Evolutionary conservation across 2,113 vertebrate species (phyloP), one percentile per base, ranked within the genome.

Genomic region (Lipophrys pholis): DNA sequence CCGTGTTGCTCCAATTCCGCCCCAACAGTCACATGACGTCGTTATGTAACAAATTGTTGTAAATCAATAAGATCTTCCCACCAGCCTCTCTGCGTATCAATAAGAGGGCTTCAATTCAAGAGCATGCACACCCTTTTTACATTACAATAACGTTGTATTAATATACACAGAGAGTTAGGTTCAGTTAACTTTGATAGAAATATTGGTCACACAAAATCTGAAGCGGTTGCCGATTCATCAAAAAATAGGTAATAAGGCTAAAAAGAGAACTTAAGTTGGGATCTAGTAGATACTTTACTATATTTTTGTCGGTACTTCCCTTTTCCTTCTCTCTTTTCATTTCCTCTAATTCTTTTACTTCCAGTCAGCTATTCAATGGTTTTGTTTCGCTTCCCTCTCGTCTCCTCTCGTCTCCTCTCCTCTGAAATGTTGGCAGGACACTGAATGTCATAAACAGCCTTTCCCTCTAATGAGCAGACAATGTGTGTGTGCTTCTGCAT

Each of bases 381-480:
- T 30, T 30, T 30, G 21, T 52, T 17, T 62, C 43, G 8, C 43
- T 62, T 14, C 17, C 16, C 46, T 57, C 36, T 54, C 38, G 8
- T 57, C 52, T 30, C 17, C 11, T 53, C 30, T 51, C 35, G 17
- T 38, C 40, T 21, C 41, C 8, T 16, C 38, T 50, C 36, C 39
- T 60, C 30, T 16, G 61, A 78, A 76, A 76, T 52, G 60, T 54
- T 89, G 83, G 81, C 86, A 87, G 70, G 78, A 70, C 69, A 76
- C 66, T 6, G 48, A 68, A 30, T 30, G 21, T 30, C 2, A 30
- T 30, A 30, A 30, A 30, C 21, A 30, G 60, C 9, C 45, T 61
- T 81, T 83, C 65, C 69, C 82, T 85, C 78, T 89, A 83, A 90
- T 88, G 85, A 87, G 86, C 75, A 82, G 81, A 80, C 83, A 79